phyloP scores from a whole-genome alignment of 2,888 invertebrate species.

The Acrocera orbiculus region DNA sequence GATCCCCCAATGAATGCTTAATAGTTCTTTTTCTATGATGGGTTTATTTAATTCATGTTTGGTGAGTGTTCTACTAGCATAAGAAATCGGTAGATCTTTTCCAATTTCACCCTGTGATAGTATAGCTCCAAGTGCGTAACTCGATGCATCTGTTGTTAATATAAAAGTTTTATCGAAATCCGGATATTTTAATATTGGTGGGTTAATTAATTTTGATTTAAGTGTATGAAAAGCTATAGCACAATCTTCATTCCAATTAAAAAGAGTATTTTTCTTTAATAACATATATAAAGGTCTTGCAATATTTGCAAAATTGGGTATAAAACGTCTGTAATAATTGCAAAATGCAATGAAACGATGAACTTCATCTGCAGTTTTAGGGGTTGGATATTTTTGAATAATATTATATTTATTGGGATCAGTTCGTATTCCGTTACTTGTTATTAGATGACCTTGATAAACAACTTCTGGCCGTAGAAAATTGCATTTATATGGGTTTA shows the following conservation, averaged over 20 bases:
- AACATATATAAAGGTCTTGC: slow-evolving; percentile 11
- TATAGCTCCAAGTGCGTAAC: slow-evolving; percentile 17
- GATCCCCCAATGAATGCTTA: slow-evolving; percentile 13
- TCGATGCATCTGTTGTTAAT: slow-evolving; percentile 18
- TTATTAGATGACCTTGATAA: slow-evolving; percentile 12
- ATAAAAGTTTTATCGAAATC: slow-evolving; percentile 11
- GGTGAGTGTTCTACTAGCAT: slow-evolving; percentile 15
- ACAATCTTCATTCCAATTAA: slow-evolving; percentile 7
- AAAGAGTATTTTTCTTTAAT: slow-evolving; percentile 11
- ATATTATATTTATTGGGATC: slow-evolving; percentile 13
- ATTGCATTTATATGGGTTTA: slow-evolving; percentile 9
- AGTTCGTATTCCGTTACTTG: slow-evolving; percentile 12
- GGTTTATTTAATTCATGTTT: slow-evolving; percentile 16
- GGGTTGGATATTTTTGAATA: slow-evolving; percentile 13
- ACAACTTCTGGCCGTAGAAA: slow-evolving; percentile 12
- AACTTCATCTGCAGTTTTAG: slow-evolving; percentile 12
- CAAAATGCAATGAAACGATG: slow-evolving; percentile 14
- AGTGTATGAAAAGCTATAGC: slow-evolving; percentile 6
- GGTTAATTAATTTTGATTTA: slow-evolving; percentile 5
- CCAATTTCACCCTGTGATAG: slow-evolving; percentile 15
- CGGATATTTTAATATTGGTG: slow-evolving; percentile 9
- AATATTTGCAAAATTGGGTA: slow-evolving; percentile 15
- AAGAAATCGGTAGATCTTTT: slow-evolving; percentile 16
- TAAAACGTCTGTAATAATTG: slow-evolving; percentile 14
- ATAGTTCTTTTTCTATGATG: slow-evolving; percentile 17